Base-by-base conservation (phyloP, 2,797 vertebrate genomes). In the Myiotriccus ornatus region DNA sequence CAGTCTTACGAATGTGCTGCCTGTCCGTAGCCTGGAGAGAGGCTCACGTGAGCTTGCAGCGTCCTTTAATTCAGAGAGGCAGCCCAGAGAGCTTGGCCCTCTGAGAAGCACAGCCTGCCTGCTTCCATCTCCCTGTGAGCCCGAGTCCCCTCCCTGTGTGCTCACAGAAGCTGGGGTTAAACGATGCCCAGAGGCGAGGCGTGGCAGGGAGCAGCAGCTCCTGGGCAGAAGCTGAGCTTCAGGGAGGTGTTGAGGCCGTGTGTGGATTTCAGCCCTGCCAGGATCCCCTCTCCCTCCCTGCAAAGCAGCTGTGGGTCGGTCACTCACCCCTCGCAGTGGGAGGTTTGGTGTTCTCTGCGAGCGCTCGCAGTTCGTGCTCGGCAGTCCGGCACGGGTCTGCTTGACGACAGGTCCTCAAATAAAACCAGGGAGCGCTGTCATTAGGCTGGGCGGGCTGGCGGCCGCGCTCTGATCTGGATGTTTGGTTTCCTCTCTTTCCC, bases 181-280 rank as follows among this genome's bases (percentile, higher is more conserved):
- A 30, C 3, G 92, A 88, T 89, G 86, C 94, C 95, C 89, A 18
- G 23, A 80, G 94, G 96, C 49, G 63, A 88, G 59, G 62, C 28
- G 6, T 10, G 83, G 63, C 22, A 18, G 83, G 49, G 34, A 94
- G 65, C 53, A n/a, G 73, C 81, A 41, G 35, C 70, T 70, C 65
- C 34, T 32, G 53, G 80, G 62, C 84, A 50, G n/a, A 8, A 15
- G 27, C 57, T n/a, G 4, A 19, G 55, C 47, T 50, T 62, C 65
- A 14, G 2, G 17, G 70, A 59, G 44, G 16, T 6, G 37, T 6
- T 28, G 70, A 10, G 47, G 47, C 49, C 7, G 4, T 2, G 39
- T 12, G 75, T 34, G 74, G 62, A n/a, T 77, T 71, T 27, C 68
- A 46, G 46, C 65, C 50, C 65, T 62, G 37, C 24, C 3, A 2